These are phyloP conservation scores for Rhinichthys osculus DNA, from an alignment of 2,797 vertebrate species.

Conservation along the genomic window DNA sequence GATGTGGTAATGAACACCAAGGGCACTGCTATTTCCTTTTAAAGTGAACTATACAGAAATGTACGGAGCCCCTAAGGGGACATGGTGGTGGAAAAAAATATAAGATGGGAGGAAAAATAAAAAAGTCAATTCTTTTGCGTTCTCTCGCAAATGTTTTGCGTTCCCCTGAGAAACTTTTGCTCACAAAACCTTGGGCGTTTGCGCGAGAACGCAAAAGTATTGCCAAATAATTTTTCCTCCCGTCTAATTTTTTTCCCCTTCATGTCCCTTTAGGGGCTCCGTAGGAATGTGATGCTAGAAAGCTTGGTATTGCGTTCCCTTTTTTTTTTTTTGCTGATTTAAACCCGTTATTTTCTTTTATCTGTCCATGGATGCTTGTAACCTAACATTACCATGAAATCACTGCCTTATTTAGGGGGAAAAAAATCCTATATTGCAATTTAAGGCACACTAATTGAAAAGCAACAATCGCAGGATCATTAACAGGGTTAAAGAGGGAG, in stretches of 20 bases:
- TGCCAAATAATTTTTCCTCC: too few relatives aligned
- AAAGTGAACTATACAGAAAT: not conserved
- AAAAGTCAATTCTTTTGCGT: too few relatives aligned
- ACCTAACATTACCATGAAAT: conserved; percentile 64
- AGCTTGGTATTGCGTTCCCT: conserved; percentile 19
- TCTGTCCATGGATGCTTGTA: conserved; percentile 59
- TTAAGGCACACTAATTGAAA: conserved; percentile 71
- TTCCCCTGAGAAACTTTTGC: too few relatives aligned
- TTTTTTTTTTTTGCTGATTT: conserved; percentile 52
- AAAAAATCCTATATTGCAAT: conserved; percentile 63
- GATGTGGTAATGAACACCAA: not conserved
- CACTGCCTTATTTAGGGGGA: conserved; percentile 54
- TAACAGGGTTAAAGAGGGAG: conserved; percentile 52
- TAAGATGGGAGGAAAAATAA: too few relatives aligned
- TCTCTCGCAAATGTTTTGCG: too few relatives aligned
- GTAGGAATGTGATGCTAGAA: not conserved
- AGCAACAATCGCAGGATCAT: conserved; percentile 58
- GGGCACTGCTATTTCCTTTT: not conserved
- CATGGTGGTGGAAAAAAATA: too few relatives aligned
- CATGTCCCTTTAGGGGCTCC: too few relatives aligned
- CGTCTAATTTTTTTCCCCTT: too few relatives aligned
- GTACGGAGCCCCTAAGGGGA: too few relatives aligned
- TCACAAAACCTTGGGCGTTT: too few relatives aligned
- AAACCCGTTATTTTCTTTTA: conserved; percentile 52
- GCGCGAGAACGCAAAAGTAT: too few relatives aligned